Evolutionary conservation across 2,888 invertebrate genomes (phyloP).

Genomic region (Magallana nippona): DNA sequence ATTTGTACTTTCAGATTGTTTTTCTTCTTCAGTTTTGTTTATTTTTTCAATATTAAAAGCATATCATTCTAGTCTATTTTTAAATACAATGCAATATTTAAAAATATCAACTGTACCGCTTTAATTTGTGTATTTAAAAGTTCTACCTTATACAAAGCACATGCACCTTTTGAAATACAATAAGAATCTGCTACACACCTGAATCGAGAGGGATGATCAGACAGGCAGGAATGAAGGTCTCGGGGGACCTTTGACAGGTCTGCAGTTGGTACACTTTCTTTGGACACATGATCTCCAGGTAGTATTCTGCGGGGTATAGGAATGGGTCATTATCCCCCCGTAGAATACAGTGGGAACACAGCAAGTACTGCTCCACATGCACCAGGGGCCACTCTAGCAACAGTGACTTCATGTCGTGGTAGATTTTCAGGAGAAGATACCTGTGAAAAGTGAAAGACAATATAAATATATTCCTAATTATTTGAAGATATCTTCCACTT

Average conservation of each 20-base stretch:
- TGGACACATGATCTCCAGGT: conserved; percentile 65
- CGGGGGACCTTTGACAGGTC: conserved; percentile 62
- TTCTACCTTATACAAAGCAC: no score
- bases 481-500: no score
- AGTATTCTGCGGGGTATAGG: conserved; percentile 67
- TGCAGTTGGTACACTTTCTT: conserved; percentile 62
- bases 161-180: no score
- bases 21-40: no score
- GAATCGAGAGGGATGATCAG: conserved; percentile 70
- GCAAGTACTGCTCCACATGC: conserved; percentile 65
- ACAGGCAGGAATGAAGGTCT: conserved; percentile 67
- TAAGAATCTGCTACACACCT: conserved; percentile 53
- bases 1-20: no score
- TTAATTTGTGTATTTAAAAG: no score
- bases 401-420: conserved; percentile 64
- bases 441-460: not conserved
- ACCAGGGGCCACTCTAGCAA: conserved; percentile 74
- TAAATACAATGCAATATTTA: no score
- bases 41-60: no score
- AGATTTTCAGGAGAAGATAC: conserved; percentile 62
- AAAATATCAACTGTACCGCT: no score
- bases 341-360: conserved; percentile 72
- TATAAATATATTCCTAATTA: no score
- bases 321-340: conserved; percentile 62
- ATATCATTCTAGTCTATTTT: no score